These are phyloP conservation scores for Amphipoea oculea DNA, from an alignment of 2,888 invertebrate genomes.

Conservation along the genomic window DNA sequence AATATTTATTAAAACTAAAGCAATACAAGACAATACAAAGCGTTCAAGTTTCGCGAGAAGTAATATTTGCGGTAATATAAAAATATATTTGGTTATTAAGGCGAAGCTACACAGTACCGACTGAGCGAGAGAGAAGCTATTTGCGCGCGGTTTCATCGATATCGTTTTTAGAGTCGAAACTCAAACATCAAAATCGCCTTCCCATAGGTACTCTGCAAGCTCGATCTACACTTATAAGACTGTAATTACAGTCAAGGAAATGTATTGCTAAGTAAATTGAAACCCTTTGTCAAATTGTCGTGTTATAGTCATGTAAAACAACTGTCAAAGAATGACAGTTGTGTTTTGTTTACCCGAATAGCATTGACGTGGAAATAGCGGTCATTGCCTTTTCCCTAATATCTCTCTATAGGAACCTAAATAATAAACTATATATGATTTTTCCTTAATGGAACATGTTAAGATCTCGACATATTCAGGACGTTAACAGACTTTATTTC, in stretches of 20 bases:
- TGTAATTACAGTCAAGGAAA: background rate
- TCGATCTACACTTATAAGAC: background rate
- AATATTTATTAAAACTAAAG: conserved; percentile 67
- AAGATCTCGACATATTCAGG: background rate
- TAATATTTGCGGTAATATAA: conserved; percentile 56
- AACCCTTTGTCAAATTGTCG: background rate
- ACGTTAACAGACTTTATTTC: background rate
- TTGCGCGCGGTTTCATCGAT: background rate
- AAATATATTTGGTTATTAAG: conserved; percentile 48
- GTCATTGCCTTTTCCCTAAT: background rate
- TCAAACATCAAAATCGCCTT: background rate
- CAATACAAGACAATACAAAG: conserved; percentile 63
- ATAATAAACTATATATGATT: background rate
- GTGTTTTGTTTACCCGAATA: background rate
- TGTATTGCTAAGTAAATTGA: background rate
- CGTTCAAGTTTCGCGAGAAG: conserved; percentile 51
- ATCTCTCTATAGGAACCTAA: background rate
- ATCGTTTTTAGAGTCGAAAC: background rate
- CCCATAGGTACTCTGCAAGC: background rate
- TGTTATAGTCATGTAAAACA: background rate
- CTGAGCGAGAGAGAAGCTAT: background rate
- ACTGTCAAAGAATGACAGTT: background rate
- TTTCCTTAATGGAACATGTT: background rate
- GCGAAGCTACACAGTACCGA: background rate
- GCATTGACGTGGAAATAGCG: background rate